Evolutionary conservation across 2,888 invertebrate species (phyloP), one percentile per base, ranked within the genome.

Genomic region (Elegia similella): DNA sequence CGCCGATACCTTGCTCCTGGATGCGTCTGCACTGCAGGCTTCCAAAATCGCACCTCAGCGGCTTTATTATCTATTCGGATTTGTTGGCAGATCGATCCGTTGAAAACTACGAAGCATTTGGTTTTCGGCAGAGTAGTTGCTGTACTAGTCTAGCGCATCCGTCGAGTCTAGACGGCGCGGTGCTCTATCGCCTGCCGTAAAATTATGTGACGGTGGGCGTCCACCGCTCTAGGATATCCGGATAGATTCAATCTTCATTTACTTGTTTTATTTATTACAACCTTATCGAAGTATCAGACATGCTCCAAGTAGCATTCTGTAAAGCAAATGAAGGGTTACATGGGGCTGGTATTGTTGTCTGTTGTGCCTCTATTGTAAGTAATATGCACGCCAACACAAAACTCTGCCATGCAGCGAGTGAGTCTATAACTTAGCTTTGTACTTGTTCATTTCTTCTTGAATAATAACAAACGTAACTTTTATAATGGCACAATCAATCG

Each of bases 131-230:
- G 72, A 78, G 70, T 65, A 63, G 84, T 88, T 76, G 83, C 72
- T 68, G 68, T 75, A 88, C 86, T 62, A 77, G 86, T 90, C 82
- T 85, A 79, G 82, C 70, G 69, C 72, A 72, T 69, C 69, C 68
- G 85, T 90, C 79, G 87, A 68, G 90, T 91, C 90, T 91, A 91
- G 90, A 91, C 90, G 82, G 75, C 75, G 79, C 78, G 79, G 83
- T 78, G 86, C 81, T 72, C 84, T 86, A 87, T 86, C 88, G 84
- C 80, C 73, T 76, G 76, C 78, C 71, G 82, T 82, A 83, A 88
- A 89, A 89, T 90, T 88, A 87, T 87, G 84, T 85, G 86, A 84
- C 78, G 78, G 78, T 73, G 75, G 75, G 75, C 71, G 76, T 70
- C 68, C 69, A 71, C 72, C 72, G 68, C 67, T 68, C 69, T 68